Percentiles rank a stretch among this genome's conserved stretches.
Evolutionary conservation across 2,113 vertebrate genomes (phyloP).

Genomic region (Nansenia antarctica): DNA sequence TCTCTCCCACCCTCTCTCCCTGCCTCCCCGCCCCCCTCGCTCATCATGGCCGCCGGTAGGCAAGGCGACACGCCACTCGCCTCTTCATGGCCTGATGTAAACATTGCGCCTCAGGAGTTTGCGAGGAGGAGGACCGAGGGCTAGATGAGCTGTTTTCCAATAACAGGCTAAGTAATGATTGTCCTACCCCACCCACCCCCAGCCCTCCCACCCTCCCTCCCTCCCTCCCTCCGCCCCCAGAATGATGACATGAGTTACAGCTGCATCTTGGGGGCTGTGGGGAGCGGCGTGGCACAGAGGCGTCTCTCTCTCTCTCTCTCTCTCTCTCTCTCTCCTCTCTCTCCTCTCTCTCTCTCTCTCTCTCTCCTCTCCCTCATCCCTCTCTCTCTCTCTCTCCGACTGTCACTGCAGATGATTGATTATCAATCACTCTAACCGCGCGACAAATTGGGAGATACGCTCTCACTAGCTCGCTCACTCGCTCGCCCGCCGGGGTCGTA

Average conservation of each 20-base stretch:
- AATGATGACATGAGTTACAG: conserved; percentile 8
- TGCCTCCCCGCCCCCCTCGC: too few relatives aligned
- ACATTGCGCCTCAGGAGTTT: too few relatives aligned
- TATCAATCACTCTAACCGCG: conserved; percentile 59
- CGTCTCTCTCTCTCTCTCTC: too few relatives aligned
- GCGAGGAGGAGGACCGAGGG: background rate
- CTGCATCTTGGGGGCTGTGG: background rate
- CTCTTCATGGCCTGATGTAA: conserved; percentile 14
- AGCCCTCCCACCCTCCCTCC: too few relatives aligned
- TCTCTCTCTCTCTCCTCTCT: too few relatives aligned
- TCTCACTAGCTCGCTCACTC: too few relatives aligned
- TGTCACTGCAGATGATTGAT: conserved; percentile 64
- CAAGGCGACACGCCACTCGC: conserved; percentile 28
- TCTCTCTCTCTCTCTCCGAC: conserved; percentile 18
- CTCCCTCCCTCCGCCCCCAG: too few relatives aligned
- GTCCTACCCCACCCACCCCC: background rate
- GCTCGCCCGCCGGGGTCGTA: conserved; percentile 33
- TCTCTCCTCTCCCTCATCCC: too few relatives aligned
- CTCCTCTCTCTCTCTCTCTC: too few relatives aligned
- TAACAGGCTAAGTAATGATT: background rate
- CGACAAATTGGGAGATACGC: conserved; percentile 63
- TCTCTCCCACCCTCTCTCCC: conserved; percentile 4
- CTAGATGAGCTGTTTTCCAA: conserved; percentile 5
- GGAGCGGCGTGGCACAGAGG: too few relatives aligned
- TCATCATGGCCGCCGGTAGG: background rate